Percentiles rank a stretch among this genome's conserved stretches.
These are phyloP conservation scores for Drosophila jambulina DNA, from an alignment of 1,140 invertebrate genomes.

Conservation along the genomic window DNA sequence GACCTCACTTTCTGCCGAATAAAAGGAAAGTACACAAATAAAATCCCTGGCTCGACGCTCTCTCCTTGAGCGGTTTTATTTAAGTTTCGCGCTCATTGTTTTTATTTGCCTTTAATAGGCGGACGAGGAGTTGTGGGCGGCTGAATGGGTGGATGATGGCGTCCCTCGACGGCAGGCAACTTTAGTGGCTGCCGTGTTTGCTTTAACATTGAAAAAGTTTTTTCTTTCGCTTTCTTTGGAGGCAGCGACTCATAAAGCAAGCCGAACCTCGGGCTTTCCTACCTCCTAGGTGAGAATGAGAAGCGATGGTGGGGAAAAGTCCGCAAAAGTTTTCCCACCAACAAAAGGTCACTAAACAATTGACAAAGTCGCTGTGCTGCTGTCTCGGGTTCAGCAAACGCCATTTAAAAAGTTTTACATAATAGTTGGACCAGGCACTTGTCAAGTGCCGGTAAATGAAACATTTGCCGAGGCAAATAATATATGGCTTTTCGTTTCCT, in stretches of 20 bases:
- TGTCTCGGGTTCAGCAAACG: slow-evolving; percentile 50
- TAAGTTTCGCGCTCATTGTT: slow-evolving; percentile 72
- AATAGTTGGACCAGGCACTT: slow-evolving; percentile 57
- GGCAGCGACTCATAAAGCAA: slow-evolving; percentile 48
- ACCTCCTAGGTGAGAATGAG: slow-evolving; percentile 38
- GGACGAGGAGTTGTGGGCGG: slow-evolving; percentile 10
- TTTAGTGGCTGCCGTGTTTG: slow-evolving; percentile 62
- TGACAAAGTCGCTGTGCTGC: slow-evolving; percentile 56
- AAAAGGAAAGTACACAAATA: slow-evolving; percentile 38
- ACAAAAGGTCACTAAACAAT: slow-evolving; percentile 76
- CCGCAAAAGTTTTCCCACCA: slow-evolving; percentile 51
- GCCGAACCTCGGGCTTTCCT: slow-evolving; percentile 32
- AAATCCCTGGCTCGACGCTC: slow-evolving; percentile 15
- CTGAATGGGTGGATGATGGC: neutral
- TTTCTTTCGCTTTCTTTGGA: slow-evolving; percentile 30
- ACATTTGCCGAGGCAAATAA: slow-evolving; percentile 22
- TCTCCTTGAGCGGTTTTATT: slow-evolving; percentile 57
- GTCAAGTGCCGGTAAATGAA: slow-evolving; percentile 57
- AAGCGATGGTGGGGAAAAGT: slow-evolving; percentile 1
- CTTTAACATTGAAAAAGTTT: slow-evolving; percentile 76
- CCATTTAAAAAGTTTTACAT: slow-evolving; percentile 71
- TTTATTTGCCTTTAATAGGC: slow-evolving; percentile 70
- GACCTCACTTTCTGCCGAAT: slow-evolving; percentile 22
- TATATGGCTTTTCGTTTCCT: neutral
- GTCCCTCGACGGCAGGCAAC: slow-evolving; percentile 43